A percentile compares a stretch with the other conserved stretches of the same genome.
phyloP scores from a whole-genome alignment of 2,888 invertebrate genomes.

The Orthosia gothica region DNA sequence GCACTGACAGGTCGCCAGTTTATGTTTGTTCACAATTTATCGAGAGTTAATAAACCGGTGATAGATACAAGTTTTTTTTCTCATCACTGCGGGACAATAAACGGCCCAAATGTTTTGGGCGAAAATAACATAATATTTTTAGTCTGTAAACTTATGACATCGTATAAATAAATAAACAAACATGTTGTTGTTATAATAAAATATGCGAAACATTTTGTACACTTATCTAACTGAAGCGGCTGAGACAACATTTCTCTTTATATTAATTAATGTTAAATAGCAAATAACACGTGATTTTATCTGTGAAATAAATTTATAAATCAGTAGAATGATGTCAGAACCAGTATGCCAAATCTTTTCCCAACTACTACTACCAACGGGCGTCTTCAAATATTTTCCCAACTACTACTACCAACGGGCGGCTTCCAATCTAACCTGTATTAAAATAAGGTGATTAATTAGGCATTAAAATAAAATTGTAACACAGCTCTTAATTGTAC shows the following conservation, averaged over 20 bases:
- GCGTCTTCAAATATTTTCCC: too few relatives aligned
- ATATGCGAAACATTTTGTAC: constrained; percentile 29
- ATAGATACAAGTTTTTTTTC: neutral
- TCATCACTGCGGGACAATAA: constrained; percentile 1
- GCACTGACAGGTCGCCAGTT: too few relatives aligned
- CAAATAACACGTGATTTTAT: neutral
- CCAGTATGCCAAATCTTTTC: too few relatives aligned
- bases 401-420: too few relatives aligned
- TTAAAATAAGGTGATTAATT: too few relatives aligned
- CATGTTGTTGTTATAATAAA: constrained; percentile 29
- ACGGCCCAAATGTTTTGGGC: constrained; percentile 13
- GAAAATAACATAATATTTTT: constrained; percentile 29
- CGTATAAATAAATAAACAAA: constrained; percentile 52
- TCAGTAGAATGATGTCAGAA: too few relatives aligned
- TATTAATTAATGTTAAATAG: constrained; percentile 29
- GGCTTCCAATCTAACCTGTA: too few relatives aligned
- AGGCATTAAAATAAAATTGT: too few relatives aligned
- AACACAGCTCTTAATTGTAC: too few relatives aligned
- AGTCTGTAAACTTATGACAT: constrained; percentile 39
- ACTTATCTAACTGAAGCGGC: constrained; percentile 37
- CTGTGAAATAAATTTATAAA: neutral
- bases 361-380: too few relatives aligned
- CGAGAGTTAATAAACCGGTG: too few relatives aligned
- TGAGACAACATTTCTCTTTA: constrained; percentile 42
- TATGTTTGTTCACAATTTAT: too few relatives aligned